Evolutionary conservation across 1,140 invertebrate species (phyloP), one percentile per base, ranked within the genome.

Genomic region (honey bee (Apis mellifera)): DNA sequence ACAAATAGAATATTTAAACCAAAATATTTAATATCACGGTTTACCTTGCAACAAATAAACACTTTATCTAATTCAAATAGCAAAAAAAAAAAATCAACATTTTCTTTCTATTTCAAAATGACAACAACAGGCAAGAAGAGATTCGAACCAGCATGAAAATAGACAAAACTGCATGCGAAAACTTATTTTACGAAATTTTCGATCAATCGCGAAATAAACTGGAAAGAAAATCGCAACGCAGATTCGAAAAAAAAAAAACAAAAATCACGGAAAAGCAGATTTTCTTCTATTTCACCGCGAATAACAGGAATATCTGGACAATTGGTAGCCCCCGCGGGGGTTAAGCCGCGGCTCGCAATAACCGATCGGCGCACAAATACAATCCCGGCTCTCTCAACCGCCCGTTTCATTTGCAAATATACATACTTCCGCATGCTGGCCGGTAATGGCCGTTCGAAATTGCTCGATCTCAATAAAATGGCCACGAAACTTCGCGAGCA

Each of bases 381-480:
- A 42, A 3, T 9, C 15, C 48, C 54, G 4, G 13, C 59, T 23
- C n/a, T 62, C 12, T 8, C n/a, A 13, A 8, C 23, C 13, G 5
- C 13, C 59, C 52, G 32, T 65, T 66, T 66, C 78, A 48, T 74
- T 55, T 48, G 60, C 21, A 66, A 55, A 65, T 32, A 55, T 32
- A 62, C n/a, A 65, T 81, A 60, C 78, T 42, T 42, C 32, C 32
- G 69, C 32, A 26, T 74, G 78, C 70, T 42, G 21, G 12, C 19
- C 5, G 13, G 55, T 32, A 62, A 71, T 42, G 26, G 48, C 9
- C 23, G 77, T 48, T 55, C 32, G 78, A 57, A 81, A 81, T 74
- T 81, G 71, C 60, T 11, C 60, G 17, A 74, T 81, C 70, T 74
- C 71, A 66, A 74, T 81, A 57, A 81, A 74, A 74, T 21, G 50